Evolutionary conservation across 2,888 invertebrate genomes (phyloP), one percentile per base, ranked within the genome.

Genomic region (Hypercompe scribonia): DNA sequence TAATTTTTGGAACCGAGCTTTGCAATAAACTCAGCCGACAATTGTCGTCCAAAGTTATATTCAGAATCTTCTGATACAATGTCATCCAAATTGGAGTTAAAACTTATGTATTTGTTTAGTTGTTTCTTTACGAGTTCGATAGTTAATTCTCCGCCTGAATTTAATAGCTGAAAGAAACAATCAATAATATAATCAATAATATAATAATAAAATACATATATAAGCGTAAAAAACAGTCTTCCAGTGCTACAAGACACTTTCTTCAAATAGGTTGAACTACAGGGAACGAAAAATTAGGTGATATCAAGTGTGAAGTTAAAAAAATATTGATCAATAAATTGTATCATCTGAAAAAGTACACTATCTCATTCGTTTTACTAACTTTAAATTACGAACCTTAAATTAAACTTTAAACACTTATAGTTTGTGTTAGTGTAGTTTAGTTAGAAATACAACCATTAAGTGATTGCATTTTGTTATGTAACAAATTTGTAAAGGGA

Each of bases 21-120:
- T 74, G 97, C 96, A 4, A 98, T 96, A 88, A 98, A 99, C 88
- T 99, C 98, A 75, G 96, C 95, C 0, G 98, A 96, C 66, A 98
- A 93, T 89, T 98, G 97, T 54, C 98, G 96, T 2, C 99, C 99
- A 84, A 98, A 98, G 92, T 99, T 99, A 89, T 98, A 99, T 85
- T 98, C 99, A 0, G 98, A 98, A 86, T 99, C 98, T 85, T 97
- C 97, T 0, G 98, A 98, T 80, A 99, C 96, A 65, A 99, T 97
- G 74, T 98, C 97, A 70, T 98, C 97, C 13, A 97, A 87, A 81
- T 97, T 97, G 1, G 96, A 96, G 70, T 91, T 86, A 2, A 91
- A 89, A 64, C 88, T 90, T 4, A 90, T 89, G 71, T 92, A 91
- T 88, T 96, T 96, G 80, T 96, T 96, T 78, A 98, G 96, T 86